Evolutionary conservation across 92 coral and sea anemone species (phyloP).

Genomic region (Zoanthus gigantus): DNA sequence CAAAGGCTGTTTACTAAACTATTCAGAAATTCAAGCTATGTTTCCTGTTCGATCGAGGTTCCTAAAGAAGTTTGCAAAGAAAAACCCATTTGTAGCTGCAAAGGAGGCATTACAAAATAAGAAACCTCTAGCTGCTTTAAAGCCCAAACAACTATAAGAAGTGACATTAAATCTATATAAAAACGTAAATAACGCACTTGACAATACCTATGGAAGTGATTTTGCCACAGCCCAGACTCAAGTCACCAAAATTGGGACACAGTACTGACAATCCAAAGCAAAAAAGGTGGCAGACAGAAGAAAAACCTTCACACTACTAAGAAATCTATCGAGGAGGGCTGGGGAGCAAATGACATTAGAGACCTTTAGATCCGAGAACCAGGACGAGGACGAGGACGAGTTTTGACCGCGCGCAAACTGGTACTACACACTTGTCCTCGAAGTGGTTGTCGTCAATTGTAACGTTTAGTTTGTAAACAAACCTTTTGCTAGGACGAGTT

Average conservation of each 20-base stretch:
- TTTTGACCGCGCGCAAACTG: background rate
- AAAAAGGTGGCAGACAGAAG: background rate
- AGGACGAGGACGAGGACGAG: background rate
- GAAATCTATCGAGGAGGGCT: background rate
- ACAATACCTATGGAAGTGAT: conserved; percentile 20
- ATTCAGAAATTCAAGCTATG: conserved; percentile 16
- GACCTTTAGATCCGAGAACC: conserved; percentile 1
- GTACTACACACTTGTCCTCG: conserved; percentile 13
- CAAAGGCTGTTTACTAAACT: conserved; percentile 11
- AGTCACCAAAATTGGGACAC: conserved; percentile 15
- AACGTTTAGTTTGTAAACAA: conserved; percentile 55
- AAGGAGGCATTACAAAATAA: conserved; percentile 7
- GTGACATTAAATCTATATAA: conserved; percentile 24
- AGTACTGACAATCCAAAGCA: conserved; percentile 10
- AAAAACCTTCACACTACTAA: background rate
- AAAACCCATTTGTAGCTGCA: conserved; percentile 14
- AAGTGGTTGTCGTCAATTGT: conserved; percentile 43
- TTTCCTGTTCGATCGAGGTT: conserved; percentile 20
- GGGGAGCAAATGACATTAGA: background rate
- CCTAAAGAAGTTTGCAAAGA: conserved; percentile 16
- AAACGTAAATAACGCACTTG: conserved; percentile 4
- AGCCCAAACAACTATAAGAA: conserved; percentile 8
- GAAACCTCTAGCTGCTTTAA: conserved; percentile 1
- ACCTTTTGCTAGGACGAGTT: background rate
- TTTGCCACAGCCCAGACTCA: conserved; percentile 17